Conservation (phyloP, 1,140 invertebrate genomes). For the Drosophila sulfurigaster region DNA sequence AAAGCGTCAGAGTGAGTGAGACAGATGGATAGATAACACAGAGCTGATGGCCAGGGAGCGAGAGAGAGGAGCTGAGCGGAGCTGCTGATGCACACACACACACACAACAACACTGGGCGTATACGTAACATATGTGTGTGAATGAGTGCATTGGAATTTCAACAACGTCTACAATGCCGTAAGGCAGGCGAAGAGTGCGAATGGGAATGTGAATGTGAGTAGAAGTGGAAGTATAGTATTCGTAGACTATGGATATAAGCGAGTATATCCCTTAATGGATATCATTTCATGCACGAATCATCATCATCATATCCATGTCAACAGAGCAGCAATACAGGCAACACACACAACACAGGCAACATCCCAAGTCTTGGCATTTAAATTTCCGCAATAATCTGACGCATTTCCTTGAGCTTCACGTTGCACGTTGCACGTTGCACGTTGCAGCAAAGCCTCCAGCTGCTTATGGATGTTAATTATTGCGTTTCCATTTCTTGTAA, state of each 20-base stretch:
- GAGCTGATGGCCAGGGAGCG: neutral
- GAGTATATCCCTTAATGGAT: constrained; percentile 26
- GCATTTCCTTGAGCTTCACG: neutral
- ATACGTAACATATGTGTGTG: constrained; percentile 30
- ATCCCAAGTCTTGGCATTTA: constrained; percentile 69
- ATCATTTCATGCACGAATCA: constrained; percentile 52
- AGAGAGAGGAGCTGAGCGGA: too few species aligned
- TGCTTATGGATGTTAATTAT: constrained; percentile 69
- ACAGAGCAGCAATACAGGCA: constrained; percentile 22
- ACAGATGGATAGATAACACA: neutral
- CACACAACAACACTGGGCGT: constrained; percentile 28
- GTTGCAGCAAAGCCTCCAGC: neutral
- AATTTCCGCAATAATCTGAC: constrained; percentile 61
- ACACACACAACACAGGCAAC: neutral
- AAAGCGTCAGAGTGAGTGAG: neutral
- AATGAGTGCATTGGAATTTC: constrained; percentile 55
- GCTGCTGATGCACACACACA: constrained; percentile 43
- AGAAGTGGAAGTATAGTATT: neutral
- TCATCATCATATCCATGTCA: constrained; percentile 68
- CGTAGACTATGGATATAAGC: constrained; percentile 28
- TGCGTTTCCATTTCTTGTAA: constrained; percentile 69
- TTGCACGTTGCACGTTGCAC: neutral
- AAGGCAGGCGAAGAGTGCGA: neutral
- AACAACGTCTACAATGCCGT: constrained; percentile 6
- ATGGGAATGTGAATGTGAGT: neutral